Evolutionary conservation across 2,113 vertebrate genomes (phyloP), one percentile per base, ranked within the genome.

Genomic region (Gnathonemus longibarbis): DNA sequence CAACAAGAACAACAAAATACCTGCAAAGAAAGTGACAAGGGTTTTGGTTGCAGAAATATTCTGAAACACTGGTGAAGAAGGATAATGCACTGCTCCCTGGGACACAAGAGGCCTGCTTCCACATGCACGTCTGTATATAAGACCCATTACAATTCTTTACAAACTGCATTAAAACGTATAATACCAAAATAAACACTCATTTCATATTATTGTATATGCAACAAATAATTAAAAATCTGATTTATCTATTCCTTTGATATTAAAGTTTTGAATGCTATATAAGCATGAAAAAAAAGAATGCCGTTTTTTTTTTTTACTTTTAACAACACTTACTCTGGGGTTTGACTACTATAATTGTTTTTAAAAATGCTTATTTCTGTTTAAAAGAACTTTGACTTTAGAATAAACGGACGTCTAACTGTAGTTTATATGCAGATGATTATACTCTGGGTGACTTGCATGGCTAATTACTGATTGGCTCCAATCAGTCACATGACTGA

Each of bases 81-180:
- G 95, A 94, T 92, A 94, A 94, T 95, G 95, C 95, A 92, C 93
- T 95, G 95, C 95, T 96, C 92, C 90, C 94, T 93, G 94, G 94
- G 93, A 96, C 96, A 95, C 94, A 95, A 92, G 95, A 96, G 96
- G 95, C 95, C 96, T 93, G 93, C 95, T 94, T 95, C 95, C 92
- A 96, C 96, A 96, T 96, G 95, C 95, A 96, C 94, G 94, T 95
- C 95, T 94, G 95, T 95, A 95, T 95, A 95, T 96, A 96, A 96
- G 95, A 96, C 95, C 96, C 95, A 93, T 96, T 96, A 96, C 95
- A 92, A 92, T 92, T 94, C 94, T 93, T 92, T 92, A 92, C 87
- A 46, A 66, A 87, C 24, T 52, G n/a, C 35, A 89, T 66, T 80
- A 52, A 83, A 88, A 90, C 49, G 74, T 77, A 87, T 89, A 84